Percentiles rank a stretch among this genome's conserved stretches.
Conservation (phyloP, 2,888 invertebrate genomes). For the Tenthredo scrophulariae region DNA sequence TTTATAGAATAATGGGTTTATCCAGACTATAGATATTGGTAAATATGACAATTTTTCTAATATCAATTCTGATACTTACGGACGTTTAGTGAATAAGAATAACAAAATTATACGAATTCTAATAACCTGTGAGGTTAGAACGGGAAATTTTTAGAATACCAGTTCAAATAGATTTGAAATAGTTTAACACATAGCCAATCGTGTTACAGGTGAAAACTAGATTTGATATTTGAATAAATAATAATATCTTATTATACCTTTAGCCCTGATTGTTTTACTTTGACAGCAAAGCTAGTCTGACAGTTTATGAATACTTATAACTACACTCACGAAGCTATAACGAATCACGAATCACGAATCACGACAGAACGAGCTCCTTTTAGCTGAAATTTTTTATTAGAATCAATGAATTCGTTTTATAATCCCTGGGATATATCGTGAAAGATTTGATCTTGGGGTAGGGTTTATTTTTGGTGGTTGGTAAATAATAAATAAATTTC, state of each 20-base stretch:
- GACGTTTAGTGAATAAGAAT: neutral
- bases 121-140: neutral
- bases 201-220: neutral
- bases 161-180: neutral
- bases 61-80: neutral
- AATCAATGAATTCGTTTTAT: neutral
- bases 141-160: neutral
- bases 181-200: too few relatives aligned
- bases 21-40: neutral
- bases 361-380: neutral
- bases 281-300: neutral
- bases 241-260: neutral
- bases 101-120: neutral
- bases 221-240: neutral
- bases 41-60: neutral
- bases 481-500: conserved; percentile 61
- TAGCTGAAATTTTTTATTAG: neutral
- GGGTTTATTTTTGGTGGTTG: conserved; percentile 5
- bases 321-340: neutral
- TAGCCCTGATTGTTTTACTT: neutral
- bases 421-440: neutral
- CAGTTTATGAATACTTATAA: conserved; percentile 11
- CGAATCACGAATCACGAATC: neutral
- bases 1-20: neutral
- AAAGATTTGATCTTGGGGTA: neutral